Evolutionary conservation across 2,888 invertebrate genomes (phyloP).

Genomic region (Apodemia duryi): DNA sequence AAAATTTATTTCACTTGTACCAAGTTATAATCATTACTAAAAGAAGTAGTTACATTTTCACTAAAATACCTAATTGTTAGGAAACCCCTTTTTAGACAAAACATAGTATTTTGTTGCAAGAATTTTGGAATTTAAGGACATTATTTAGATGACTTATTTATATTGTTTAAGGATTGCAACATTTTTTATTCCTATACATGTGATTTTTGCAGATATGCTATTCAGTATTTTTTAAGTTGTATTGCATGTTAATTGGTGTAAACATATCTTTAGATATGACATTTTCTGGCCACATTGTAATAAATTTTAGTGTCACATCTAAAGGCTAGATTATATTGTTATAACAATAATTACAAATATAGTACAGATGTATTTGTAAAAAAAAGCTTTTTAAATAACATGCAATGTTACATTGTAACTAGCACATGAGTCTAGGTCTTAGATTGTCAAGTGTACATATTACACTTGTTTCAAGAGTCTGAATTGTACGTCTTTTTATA

Average conservation of each 20-base stretch:
- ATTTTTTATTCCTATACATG: slow-evolving; percentile 31
- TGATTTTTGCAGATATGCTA: slow-evolving; percentile 5
- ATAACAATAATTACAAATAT: no score
- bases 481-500: no score
- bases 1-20: neutral
- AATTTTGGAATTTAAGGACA: slow-evolving; percentile 49
- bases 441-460: no score
- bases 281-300: slow-evolving; percentile 3
- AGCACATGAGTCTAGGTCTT: no score
- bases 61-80: neutral
- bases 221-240: slow-evolving; percentile 6
- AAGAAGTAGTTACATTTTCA: slow-evolving; percentile 6
- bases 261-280: slow-evolving; percentile 7
- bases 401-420: no score
- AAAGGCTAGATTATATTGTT: no score
- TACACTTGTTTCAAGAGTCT: no score
- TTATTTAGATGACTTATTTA: slow-evolving; percentile 50
- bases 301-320: slow-evolving; percentile 1
- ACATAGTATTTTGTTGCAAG: slow-evolving; percentile 20
- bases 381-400: neutral
- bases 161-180: slow-evolving; percentile 63
- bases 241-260: slow-evolving; percentile 1
- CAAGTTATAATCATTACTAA: slow-evolving; percentile 4
- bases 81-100: slow-evolving; percentile 13
- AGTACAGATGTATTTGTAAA: no score